Evolutionary conservation across 2,797 vertebrate genomes (phyloP).

Genomic region (Sus cebifrons): DNA sequence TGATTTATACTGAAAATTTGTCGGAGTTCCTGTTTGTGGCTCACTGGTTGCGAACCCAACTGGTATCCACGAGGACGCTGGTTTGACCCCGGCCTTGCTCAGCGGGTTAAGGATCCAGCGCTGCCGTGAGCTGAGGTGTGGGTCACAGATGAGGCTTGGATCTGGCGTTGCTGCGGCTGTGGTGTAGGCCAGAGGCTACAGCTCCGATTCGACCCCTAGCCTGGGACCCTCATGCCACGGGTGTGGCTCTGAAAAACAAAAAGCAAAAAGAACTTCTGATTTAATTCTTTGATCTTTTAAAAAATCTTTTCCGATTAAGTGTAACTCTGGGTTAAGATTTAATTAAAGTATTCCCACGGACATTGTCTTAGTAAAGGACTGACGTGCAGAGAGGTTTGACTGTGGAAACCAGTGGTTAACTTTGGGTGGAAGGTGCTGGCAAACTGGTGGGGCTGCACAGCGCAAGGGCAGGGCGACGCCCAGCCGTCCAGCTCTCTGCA

Average conservation of each 20-base stretch:
- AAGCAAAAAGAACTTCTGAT: not conserved
- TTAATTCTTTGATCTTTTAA: not conserved
- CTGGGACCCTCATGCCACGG: too few relatives aligned
- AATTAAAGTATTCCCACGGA: not conserved
- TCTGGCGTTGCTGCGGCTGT: too few relatives aligned
- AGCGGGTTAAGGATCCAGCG: too few relatives aligned
- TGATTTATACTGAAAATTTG: slow-evolving; percentile 16
- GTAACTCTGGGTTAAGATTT: slow-evolving; percentile 38
- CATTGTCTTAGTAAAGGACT: not conserved
- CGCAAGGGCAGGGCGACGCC: rapidly evolving
- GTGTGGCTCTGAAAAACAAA: too few relatives aligned
- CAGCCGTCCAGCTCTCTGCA: not conserved
- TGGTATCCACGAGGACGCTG: too few relatives aligned
- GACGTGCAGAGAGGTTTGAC: not conserved
- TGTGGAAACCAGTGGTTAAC: not conserved
- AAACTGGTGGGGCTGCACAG: rapidly evolving
- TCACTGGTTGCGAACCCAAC: too few relatives aligned
- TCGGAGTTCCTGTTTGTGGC: too few relatives aligned
- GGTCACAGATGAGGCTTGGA: too few relatives aligned
- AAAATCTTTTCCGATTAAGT: not conserved
- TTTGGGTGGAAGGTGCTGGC: not conserved
- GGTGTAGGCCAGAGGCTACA: too few relatives aligned
- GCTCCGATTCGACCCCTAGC: too few relatives aligned
- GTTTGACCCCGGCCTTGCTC: too few relatives aligned
- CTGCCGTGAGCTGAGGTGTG: too few relatives aligned